Evolutionary conservation across 1,140 invertebrate genomes (phyloP).

Genomic region (Conopomorpha cramerella): DNA sequence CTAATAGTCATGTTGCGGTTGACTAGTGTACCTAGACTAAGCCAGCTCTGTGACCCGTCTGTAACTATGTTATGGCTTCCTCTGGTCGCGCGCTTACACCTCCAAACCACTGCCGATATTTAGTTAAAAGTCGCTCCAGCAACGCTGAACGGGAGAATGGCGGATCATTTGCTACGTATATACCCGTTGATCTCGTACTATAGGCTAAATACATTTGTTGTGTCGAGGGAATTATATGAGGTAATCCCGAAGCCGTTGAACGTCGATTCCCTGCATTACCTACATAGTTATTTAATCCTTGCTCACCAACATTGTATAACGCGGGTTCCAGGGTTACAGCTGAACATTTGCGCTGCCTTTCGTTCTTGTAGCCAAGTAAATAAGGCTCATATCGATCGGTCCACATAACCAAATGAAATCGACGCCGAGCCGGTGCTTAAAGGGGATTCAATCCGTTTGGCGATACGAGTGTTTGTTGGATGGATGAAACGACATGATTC

Average conservation of each 20-base stretch:
- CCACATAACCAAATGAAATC: constrained; percentile 17
- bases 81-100: constrained; percentile 15
- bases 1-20: constrained; percentile 18
- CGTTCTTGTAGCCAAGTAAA: constrained; percentile 22
- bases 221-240: constrained; percentile 41
- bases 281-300: constrained; percentile 51
- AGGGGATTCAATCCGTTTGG: constrained; percentile 36
- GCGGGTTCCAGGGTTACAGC: constrained; percentile 13
- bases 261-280: constrained; percentile 46
- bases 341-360: constrained; percentile 14
- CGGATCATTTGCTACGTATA: no score
- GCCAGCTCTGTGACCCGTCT: constrained; percentile 21
- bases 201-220: constrained; percentile 43
- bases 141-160: no score
- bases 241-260: constrained; percentile 54
- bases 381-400: constrained; percentile 22
- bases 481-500: constrained; percentile 23
- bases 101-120: no score
- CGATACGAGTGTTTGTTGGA: constrained; percentile 25
- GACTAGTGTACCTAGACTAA: constrained; percentile 14
- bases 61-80: constrained; percentile 35
- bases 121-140: no score
- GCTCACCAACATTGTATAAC: constrained; percentile 25
- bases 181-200: no score
- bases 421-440: constrained; percentile 28